A percentile compares a stretch with the other conserved stretches of the same genome.
These are phyloP conservation scores for Phorcus lineatus DNA, from an alignment of 2,888 invertebrate genomes.

Conservation along the genomic window DNA sequence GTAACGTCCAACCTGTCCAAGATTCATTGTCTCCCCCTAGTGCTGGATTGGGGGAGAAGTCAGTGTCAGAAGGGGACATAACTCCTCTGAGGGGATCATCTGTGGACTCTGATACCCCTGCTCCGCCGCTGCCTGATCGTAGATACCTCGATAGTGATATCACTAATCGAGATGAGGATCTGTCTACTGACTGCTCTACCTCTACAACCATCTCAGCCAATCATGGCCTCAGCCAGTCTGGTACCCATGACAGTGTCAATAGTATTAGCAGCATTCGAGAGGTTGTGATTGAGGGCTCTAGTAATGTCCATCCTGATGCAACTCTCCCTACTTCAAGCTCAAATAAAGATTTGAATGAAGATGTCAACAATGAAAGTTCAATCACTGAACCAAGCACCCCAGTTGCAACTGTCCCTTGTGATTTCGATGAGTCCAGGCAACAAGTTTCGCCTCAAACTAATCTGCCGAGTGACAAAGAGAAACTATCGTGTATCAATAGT, in stretches of 20 bases:
- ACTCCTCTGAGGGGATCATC: neutral
- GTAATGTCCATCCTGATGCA: too few relatives aligned
- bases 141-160: constrained; percentile 20
- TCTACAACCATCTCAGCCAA: neutral
- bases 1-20: neutral
- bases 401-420: too few relatives aligned
- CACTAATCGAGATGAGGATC: neutral
- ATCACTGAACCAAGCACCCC: too few relatives aligned
- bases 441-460: too few relatives aligned
- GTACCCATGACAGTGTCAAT: neutral
- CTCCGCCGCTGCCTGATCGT: constrained; percentile 36
- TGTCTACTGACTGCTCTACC: neutral
- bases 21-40: neutral
- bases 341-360: too few relatives aligned
- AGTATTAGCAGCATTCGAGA: constrained; percentile 4
- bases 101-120: neutral
- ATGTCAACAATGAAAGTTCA: too few relatives aligned
- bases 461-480: too few relatives aligned
- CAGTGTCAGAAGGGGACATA: constrained; percentile 7
- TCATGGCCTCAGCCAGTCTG: neutral
- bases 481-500: too few relatives aligned
- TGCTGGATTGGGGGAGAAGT: neutral
- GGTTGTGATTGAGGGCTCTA: neutral
- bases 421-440: too few relatives aligned
- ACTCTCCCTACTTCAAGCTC: too few relatives aligned